Evolutionary conservation across 2,797 vertebrate species (phyloP).

Genomic region (Silurus lanzhouensis): DNA sequence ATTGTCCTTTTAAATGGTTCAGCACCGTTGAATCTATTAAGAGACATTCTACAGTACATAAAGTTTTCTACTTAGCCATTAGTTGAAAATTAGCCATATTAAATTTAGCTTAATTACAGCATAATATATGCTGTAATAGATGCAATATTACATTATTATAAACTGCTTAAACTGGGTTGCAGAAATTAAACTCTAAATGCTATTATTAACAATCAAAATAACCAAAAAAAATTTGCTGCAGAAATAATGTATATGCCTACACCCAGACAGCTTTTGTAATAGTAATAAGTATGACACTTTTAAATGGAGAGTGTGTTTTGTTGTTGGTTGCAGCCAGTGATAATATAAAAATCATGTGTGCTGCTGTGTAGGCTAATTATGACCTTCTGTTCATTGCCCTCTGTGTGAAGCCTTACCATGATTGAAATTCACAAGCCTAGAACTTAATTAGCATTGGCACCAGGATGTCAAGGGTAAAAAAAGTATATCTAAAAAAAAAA

Average conservation of each 20-base stretch:
- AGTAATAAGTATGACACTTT: not conserved
- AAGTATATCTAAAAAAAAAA: not conserved
- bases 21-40: not conserved
- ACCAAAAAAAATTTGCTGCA: too few relatives aligned
- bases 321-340: not conserved
- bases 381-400: not conserved
- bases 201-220: too few relatives aligned
- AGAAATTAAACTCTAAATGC: too few relatives aligned
- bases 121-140: too few relatives aligned
- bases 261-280: not conserved
- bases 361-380: not conserved
- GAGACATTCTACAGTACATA: too few relatives aligned
- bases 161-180: too few relatives aligned
- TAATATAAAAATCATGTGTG: not conserved
- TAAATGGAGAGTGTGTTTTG: not conserved
- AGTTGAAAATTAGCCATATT: too few relatives aligned
- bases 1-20: not conserved
- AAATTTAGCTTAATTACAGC: too few relatives aligned
- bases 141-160: too few relatives aligned
- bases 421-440: not conserved
- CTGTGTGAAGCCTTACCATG: not conserved
- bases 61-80: too few relatives aligned
- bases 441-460: not conserved
- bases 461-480: not conserved
- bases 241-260: too few relatives aligned